These are phyloP conservation scores for Miltochrista miniata DNA, from an alignment of 2,888 invertebrate genomes.

Conservation along the genomic window DNA sequence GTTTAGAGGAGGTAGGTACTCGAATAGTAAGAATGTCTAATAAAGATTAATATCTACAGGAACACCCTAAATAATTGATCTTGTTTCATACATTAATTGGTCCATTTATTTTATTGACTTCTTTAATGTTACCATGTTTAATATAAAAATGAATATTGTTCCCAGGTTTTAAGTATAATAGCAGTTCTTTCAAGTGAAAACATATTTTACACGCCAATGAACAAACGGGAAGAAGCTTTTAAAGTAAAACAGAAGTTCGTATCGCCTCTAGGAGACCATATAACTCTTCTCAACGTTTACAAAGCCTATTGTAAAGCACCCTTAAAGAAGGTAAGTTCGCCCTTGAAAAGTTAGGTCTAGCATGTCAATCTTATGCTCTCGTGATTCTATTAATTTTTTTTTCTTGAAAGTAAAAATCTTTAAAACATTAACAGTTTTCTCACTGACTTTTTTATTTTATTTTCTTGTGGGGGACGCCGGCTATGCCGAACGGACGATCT, in stretches of 20 bases:
- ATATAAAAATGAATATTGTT: slow-evolving; percentile 13
- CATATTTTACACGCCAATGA: slow-evolving; percentile 89
- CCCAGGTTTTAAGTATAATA: slow-evolving; percentile 90
- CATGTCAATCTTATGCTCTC: not conserved
- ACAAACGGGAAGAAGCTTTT: slow-evolving; percentile 90
- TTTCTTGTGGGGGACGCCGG: too few species aligned
- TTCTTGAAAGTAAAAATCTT: too few species aligned
- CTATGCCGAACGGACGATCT: too few species aligned
- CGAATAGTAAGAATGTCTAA: too few species aligned
- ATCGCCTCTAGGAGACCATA: slow-evolving; percentile 95
- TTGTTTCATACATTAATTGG: too few species aligned
- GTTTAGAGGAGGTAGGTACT: slow-evolving; percentile 87
- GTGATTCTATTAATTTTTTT: too few species aligned
- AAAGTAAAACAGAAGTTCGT: slow-evolving; percentile 91
- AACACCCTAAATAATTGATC: too few species aligned
- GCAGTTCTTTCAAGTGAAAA: slow-evolving; percentile 95
- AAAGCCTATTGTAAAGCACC: slow-evolving; percentile 89
- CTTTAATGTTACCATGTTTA: too few species aligned
- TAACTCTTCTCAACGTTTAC: slow-evolving; percentile 95
- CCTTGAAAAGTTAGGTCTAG: not conserved
- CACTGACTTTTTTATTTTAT: too few species aligned
- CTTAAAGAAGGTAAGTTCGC: slow-evolving; percentile 83
- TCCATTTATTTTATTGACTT: too few species aligned
- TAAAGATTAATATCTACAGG: too few species aligned
- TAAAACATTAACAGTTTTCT: too few species aligned